phyloP scores from a whole-genome alignment of 1,140 invertebrate species.

The Hyles euphorbiae region DNA sequence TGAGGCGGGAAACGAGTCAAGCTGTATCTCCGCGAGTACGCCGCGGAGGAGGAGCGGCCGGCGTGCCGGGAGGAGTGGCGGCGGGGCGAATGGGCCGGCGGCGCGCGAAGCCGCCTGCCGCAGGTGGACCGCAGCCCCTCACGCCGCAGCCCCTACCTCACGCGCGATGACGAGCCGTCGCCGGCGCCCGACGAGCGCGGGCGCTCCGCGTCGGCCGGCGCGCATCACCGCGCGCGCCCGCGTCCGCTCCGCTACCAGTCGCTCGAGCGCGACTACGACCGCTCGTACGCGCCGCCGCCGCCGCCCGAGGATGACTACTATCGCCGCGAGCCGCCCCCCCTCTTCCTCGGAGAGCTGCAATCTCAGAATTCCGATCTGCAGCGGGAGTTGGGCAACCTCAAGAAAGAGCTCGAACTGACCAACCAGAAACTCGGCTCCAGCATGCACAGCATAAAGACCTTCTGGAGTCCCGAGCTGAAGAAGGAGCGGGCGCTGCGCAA shows the following conservation, averaged over 20 bases:
- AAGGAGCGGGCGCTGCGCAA: constrained; percentile 97
- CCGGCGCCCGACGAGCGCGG: constrained; percentile 77
- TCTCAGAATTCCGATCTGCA: constrained; percentile 96
- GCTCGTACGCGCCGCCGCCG: constrained; percentile 63
- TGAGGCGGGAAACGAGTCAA: constrained; percentile 67
- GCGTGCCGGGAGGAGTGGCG: constrained; percentile 68
- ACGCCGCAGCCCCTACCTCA: constrained; percentile 81
- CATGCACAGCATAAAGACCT: constrained; percentile 99
- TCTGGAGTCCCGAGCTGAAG: constrained; percentile 99
- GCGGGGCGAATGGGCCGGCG: constrained; percentile 68
- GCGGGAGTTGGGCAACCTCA: constrained; percentile 95
- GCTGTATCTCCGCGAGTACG: constrained; percentile 70
- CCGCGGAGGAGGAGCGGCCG: constrained; percentile 64
- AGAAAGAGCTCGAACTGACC: constrained; percentile 96
- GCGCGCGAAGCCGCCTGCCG: constrained; percentile 77
- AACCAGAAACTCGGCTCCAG: constrained; percentile 98
- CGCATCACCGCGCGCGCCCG: constrained; percentile 58
- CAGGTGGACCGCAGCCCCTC: constrained; percentile 90
- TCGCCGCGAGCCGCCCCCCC: constrained; percentile 55
- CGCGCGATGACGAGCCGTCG: constrained; percentile 84
- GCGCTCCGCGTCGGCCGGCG: constrained; percentile 71
- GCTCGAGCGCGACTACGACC: constrained; percentile 64
- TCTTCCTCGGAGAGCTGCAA: constrained; percentile 94
- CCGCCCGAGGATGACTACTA: constrained; percentile 67
- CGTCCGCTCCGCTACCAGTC: constrained; percentile 64